Percentiles rank a stretch among this genome's conserved stretches.
Conservation (phyloP, 2,113 vertebrate genomes). For the Delphinus delphis region DNA sequence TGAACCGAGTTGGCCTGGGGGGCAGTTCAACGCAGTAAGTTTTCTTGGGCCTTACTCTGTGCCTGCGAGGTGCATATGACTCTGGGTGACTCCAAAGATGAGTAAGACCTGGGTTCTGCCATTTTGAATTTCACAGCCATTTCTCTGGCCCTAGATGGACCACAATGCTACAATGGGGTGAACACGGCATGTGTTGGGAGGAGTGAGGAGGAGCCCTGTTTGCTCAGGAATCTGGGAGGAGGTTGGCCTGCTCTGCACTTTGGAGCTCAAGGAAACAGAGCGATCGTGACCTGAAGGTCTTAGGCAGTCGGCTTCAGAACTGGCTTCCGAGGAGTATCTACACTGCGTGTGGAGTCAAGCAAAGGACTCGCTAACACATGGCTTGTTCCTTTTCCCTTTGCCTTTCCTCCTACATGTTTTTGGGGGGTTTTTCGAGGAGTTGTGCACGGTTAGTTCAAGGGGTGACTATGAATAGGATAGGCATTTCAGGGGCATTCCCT, state of each 20-base stretch:
- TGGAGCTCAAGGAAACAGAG: not conserved
- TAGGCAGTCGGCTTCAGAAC: not conserved
- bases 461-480: not conserved
- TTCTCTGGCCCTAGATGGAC: not conserved
- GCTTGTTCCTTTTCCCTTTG: not conserved
- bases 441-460: not conserved
- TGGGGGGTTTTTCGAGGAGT: not conserved
- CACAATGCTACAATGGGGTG: not conserved
- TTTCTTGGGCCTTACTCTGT: not conserved
- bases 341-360: not conserved
- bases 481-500: conserved; percentile 50
- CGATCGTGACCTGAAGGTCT: not conserved
- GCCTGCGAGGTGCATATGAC: not conserved
- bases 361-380: not conserved
- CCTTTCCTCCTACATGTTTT: not conserved
- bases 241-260: not conserved
- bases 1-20: not conserved
- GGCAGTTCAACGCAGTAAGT: not conserved
- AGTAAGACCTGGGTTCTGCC: not conserved
- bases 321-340: not conserved
- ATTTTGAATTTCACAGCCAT: not conserved
- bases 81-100: not conserved
- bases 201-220: not conserved
- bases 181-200: not conserved
- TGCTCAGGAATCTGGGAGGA: not conserved